Evolutionary conservation across 1,140 invertebrate genomes (phyloP).

Genomic region (Calosoma granatense): DNA sequence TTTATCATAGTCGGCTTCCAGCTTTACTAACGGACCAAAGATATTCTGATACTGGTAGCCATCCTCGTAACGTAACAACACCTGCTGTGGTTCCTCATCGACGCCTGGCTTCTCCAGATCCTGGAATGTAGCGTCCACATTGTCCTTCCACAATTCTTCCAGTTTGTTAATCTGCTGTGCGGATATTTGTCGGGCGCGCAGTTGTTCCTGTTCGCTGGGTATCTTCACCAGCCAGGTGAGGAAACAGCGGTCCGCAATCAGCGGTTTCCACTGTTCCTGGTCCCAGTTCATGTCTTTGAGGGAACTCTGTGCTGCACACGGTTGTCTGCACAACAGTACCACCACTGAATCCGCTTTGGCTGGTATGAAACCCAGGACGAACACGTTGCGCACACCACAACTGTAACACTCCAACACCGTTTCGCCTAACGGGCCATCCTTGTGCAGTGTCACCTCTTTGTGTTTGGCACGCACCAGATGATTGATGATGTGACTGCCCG

Average conservation of each 20-base stretch:
- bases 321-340: conserved; percentile 92
- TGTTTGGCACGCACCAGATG: conserved; percentile 94
- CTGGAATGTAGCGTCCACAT: conserved; percentile 94
- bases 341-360: conserved; percentile 99
- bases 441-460: conserved; percentile 96
- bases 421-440: conserved; percentile 94
- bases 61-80: conserved; percentile 81
- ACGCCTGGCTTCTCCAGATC: conserved; percentile 96
- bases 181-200: conserved; percentile 88
- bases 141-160: conserved; percentile 98
- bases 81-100: conserved; percentile 94
- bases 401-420: conserved; percentile 98
- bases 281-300: conserved; percentile 94
- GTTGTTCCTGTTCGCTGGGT: conserved; percentile 90
- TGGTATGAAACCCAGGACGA: conserved; percentile 97
- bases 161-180: conserved; percentile 95
- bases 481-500: conserved; percentile 97
- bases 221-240: conserved; percentile 95
- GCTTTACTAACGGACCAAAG: conserved; percentile 92
- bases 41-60: conserved; percentile 99
- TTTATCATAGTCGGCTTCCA: conserved; percentile 98
- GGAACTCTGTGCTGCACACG: conserved; percentile 93
- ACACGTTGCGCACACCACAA: conserved; percentile 95
- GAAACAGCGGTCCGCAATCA: conserved; percentile 93
- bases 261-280: conserved; percentile 97